Conservation (phyloP, 2,113 vertebrate genomes). For the Dolichallabes microphthalmus region DNA sequence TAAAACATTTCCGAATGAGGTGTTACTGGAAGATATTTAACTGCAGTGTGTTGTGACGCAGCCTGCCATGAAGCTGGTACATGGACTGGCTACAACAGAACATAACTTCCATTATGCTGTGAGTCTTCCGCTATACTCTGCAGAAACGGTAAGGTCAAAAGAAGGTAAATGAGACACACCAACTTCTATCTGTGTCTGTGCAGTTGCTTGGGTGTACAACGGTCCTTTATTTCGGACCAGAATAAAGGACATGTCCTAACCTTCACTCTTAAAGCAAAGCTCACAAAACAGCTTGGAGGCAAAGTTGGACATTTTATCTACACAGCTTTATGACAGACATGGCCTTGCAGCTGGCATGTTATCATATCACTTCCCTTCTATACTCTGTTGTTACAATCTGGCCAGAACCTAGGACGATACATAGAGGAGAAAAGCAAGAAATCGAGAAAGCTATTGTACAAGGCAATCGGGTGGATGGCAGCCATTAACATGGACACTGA, state of each 20-base stretch:
- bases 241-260: neutral
- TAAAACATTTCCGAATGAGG: neutral
- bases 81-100: neutral
- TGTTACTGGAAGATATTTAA: neutral
- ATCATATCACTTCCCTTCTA: neutral
- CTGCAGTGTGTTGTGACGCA: neutral
- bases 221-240: neutral
- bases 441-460: neutral
- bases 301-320: slow-evolving; percentile 8
- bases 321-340: slow-evolving; percentile 1
- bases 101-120: neutral
- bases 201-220: neutral
- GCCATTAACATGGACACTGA: neutral
- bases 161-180: neutral
- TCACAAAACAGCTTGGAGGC: neutral
- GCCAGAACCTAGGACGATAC: neutral
- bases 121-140: neutral
- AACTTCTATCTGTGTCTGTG: neutral
- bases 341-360: slow-evolving; percentile 37
- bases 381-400: neutral
- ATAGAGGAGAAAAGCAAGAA: neutral
- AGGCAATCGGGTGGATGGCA: neutral
- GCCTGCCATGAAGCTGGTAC: neutral
- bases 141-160: neutral
- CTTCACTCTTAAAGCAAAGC: neutral